Percentiles rank a stretch among this genome's conserved stretches.
These are phyloP conservation scores for Athene cunicularia DNA, from an alignment of 2,113 vertebrate genomes.

Conservation along the genomic window DNA sequence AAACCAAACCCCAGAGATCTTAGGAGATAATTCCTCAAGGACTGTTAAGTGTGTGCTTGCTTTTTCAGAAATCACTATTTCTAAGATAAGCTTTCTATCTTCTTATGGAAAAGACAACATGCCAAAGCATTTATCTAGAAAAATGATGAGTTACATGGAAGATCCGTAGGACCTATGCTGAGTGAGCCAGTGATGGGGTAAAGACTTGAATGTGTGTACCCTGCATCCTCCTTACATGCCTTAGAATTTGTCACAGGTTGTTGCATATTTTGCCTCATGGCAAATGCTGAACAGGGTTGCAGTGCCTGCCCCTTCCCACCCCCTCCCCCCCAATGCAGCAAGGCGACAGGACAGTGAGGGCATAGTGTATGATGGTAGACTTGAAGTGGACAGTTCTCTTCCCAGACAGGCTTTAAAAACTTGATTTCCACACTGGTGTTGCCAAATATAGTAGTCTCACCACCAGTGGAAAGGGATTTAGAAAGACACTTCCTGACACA, in stretches of 20 bases:
- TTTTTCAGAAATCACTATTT: neutral
- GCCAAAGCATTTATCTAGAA: neutral
- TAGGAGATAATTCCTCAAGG: neutral
- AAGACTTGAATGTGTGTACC: neutral
- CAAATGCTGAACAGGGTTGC: neutral
- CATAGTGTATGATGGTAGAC: neutral
- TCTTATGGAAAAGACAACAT: neutral
- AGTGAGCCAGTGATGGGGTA: neutral
- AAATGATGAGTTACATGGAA: neutral
- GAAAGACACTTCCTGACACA: neutral
- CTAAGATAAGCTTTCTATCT: neutral
- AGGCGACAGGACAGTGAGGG: rapidly evolving
- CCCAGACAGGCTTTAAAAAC: neutral
- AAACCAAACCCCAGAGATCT: neutral
- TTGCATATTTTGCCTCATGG: neutral
- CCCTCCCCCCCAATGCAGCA: neutral
- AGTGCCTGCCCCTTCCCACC: too few species aligned
- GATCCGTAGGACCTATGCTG: neutral
- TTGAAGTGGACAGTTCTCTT: neutral
- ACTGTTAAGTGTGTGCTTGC: neutral
- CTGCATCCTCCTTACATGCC: neutral
- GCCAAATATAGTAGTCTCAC: neutral
- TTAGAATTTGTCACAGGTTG: neutral
- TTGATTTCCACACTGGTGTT: neutral
- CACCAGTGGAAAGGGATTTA: neutral